phyloP scores from a whole-genome alignment of 1,140 invertebrate species.

The Neodiprion lecontei region DNA sequence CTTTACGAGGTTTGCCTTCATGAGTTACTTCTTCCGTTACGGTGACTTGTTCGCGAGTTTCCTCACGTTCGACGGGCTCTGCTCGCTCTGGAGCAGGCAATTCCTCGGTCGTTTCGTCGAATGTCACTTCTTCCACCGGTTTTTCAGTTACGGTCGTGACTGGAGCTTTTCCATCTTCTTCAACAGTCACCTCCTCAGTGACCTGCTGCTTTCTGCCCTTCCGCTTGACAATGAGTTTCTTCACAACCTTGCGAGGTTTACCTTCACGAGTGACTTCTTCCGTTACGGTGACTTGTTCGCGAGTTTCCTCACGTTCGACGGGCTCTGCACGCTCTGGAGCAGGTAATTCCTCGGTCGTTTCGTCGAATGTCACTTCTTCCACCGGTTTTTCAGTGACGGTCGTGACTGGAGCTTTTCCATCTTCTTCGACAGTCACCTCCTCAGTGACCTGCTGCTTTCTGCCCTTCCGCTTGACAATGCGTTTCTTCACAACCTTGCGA shows the following conservation, averaged over 20 bases:
- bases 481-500: slow-evolving; percentile 43
- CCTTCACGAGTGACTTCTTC: slow-evolving; percentile 37
- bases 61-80: slow-evolving; percentile 38
- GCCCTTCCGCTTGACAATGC: slow-evolving; percentile 53
- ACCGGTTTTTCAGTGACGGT: slow-evolving; percentile 15
- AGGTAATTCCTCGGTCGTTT: slow-evolving; percentile 27
- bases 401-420: slow-evolving; percentile 40
- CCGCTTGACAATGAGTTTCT: too few relatives aligned
- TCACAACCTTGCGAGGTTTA: too few relatives aligned
- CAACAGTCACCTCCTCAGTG: too few relatives aligned
- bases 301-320: slow-evolving; percentile 26
- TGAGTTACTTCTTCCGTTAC: slow-evolving; percentile 41
- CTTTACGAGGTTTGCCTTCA: slow-evolving; percentile 38
- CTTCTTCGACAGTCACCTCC: slow-evolving; percentile 53
- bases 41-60: slow-evolving; percentile 29
- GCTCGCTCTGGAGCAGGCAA: slow-evolving; percentile 47
- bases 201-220: too few relatives aligned
- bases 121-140: slow-evolving; percentile 21
- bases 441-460: slow-evolving; percentile 54
- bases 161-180: too few relatives aligned
- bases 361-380: slow-evolving; percentile 18
- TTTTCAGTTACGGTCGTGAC: not conserved
- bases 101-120: slow-evolving; percentile 44
- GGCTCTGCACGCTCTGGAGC: slow-evolving; percentile 23
- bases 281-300: slow-evolving; percentile 23